Base-by-base conservation (phyloP, 2,888 invertebrate genomes). In the Teinopalpus imperialis region DNA sequence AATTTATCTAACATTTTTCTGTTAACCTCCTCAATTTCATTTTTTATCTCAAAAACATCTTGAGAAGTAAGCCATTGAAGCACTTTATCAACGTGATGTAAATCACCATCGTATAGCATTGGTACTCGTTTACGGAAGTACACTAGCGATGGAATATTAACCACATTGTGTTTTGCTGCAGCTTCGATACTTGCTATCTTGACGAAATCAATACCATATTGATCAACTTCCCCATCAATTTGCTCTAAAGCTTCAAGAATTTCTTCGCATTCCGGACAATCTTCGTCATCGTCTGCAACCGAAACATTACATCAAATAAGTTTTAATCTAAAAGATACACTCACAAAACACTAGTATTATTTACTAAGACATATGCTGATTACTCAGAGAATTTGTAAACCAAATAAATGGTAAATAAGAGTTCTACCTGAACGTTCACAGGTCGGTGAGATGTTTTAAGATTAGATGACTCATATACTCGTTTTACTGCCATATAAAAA, bases 11-110 rank as follows among this genome's bases (percentile, higher is more conserved):
- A 89, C 97, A 98, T 98, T 85, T 98, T 97, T 52, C 96, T 93
- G 79, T 98, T 98, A 4, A 98, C 98, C 75, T 98, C 98, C 76
- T 98, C 98, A 67, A 98, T 98, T 91, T 97, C 97, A 70, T 97
- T 97, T 89, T 97, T 97, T 41, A 97, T 94, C 82, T 97, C 97
- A 82, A 97, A 97, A 41, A 97, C 96, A 72, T 97, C 97, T 69
- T 97, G 97, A 34, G 97, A 97, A 14, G 97, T 97, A 27, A 97
- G 82, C 97, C 97, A 97, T 52, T 94, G 92, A 2, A 97, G 86
- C 12, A 97, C 92, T 70, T 93, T 93, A 39, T 96, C 96, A 23
- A 95, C 95, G 75, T 97, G 97, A 52, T 93, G 93, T 23, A 97
- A 81, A 70, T 97, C 97, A 2, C 97, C 97, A 61, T 97, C 97